Evolutionary conservation across 2,113 vertebrate genomes (phyloP), one percentile per base, ranked within the genome.

Genomic region (Misgurnus anguillicaudatus): DNA sequence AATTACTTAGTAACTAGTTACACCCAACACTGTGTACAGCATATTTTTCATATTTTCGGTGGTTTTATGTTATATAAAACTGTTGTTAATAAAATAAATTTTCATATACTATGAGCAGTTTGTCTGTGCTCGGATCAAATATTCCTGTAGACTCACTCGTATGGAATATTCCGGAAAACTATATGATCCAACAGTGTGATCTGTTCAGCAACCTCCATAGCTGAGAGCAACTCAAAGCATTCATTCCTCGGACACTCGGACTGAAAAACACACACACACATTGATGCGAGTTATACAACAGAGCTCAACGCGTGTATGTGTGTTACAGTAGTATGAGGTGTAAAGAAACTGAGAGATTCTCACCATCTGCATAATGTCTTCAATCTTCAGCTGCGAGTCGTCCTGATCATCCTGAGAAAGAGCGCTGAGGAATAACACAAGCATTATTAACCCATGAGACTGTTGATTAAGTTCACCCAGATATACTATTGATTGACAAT

Each of bases 151-250:
- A 95, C 96, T 95, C 88, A 99, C 97, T 98, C 95, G 0, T 98
- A 99, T 16, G 96, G 96, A 84, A 99, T 99, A 91, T 95, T 97
- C 88, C 96, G 92, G 93, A 99, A 99, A 84, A 99, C 89, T 4
- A 98, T 77, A 67, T 98, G 96, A 87, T 99, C 98, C 86, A 99
- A 90, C 51, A 99, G 92, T 6, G 97, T 99, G 91, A 99, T 96
- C 87, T 99, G 98, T 86, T 99, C 98, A 0, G 98, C 98, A 82
- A 99, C 89, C 88, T 98, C 97, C 96, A 99, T 98, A 61, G 96
- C 97, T 0, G 97, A 96, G 77, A 99, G 89, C 0, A 93, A 95
- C 90, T 98, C 96, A 71, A 99, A 97, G 86, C 94, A 97, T 87
- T 98, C 96, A 0, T 92, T 92, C 87, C 94, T 97, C 0, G 91